Conservation (phyloP, 2,888 invertebrate genomes). For the Rhamnusium bicolor region DNA sequence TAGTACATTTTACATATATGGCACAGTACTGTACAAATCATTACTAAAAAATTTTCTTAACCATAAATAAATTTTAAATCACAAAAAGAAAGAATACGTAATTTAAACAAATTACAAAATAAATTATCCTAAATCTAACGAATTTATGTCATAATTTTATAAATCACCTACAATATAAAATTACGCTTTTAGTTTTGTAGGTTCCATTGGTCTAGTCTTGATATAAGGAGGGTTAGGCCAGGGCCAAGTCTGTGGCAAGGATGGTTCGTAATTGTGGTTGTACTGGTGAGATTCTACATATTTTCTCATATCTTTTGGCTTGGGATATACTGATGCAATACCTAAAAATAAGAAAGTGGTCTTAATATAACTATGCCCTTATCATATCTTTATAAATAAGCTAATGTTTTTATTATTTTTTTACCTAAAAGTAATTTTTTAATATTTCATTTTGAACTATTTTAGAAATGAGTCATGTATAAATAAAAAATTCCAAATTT, state of each 20-base stretch:
- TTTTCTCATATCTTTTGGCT: slow-evolving; percentile 83
- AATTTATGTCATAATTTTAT: slow-evolving; percentile 8
- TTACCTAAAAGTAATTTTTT: too few relatives aligned
- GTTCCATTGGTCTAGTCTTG: slow-evolving; percentile 64
- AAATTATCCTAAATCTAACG: slow-evolving; percentile 42
- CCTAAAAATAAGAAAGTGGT: slow-evolving; percentile 71
- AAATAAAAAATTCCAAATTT: too few relatives aligned
- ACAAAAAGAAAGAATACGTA: slow-evolving; percentile 30
- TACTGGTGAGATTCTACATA: slow-evolving; percentile 85
- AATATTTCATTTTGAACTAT: too few relatives aligned
- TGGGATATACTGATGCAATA: slow-evolving; percentile 89
- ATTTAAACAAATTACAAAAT: slow-evolving; percentile 38
- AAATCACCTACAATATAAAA: slow-evolving; percentile 27
- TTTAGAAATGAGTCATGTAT: too few relatives aligned
- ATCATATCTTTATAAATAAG: too few relatives aligned
- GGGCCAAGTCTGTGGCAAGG: slow-evolving; percentile 81
- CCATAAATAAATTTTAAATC: slow-evolving; percentile 19
- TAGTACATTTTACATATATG: slow-evolving; percentile 32
- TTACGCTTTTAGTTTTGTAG: slow-evolving; percentile 63
- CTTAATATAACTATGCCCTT: too few relatives aligned
- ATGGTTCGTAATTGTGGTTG: slow-evolving; percentile 83
- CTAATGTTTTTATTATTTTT: too few relatives aligned
- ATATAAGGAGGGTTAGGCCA: slow-evolving; percentile 72
- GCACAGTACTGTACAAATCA: slow-evolving; percentile 37
- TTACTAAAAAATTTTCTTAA: slow-evolving; percentile 3